Conservation (phyloP, 2,797 vertebrate species). For the Aselliscus stoliczkanus region DNA sequence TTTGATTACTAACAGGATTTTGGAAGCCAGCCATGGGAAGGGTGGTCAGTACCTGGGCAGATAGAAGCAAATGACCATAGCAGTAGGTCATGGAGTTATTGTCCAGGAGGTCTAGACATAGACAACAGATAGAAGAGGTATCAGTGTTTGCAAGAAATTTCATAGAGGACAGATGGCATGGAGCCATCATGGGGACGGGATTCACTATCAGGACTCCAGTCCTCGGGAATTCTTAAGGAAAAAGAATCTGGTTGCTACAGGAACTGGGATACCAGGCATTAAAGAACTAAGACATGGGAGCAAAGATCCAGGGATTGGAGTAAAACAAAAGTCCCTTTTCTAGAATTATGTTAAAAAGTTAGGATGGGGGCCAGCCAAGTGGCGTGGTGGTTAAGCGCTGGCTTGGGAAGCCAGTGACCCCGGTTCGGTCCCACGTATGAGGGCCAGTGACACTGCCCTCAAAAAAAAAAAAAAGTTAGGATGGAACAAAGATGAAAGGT, state of each 20-base stretch:
- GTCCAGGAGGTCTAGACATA: not conserved
- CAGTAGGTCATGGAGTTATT: not conserved
- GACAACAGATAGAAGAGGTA: not conserved
- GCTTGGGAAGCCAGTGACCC: too few relatives aligned
- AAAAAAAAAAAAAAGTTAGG: not conserved
- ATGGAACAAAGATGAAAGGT: not conserved
- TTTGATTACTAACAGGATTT: not conserved
- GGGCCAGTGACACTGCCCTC: too few relatives aligned
- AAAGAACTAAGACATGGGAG: not conserved
- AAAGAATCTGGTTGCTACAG: not conserved
- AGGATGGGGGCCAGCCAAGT: too few relatives aligned
- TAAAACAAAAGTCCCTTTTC: not conserved
- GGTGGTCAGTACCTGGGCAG: not conserved
- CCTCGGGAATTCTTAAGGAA: constrained; percentile 3
- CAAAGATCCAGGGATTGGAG: not conserved
- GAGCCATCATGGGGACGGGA: not conserved
- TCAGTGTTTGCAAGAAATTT: not conserved
- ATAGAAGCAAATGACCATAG: not conserved
- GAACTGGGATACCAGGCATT: not conserved
- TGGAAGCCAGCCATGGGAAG: not conserved
- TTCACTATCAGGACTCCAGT: not conserved
- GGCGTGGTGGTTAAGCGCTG: too few relatives aligned
- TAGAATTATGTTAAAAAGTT: not conserved
- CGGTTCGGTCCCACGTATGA: too few relatives aligned
- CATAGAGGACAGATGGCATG: not conserved